Conservation (phyloP, 2,797 vertebrate genomes). For the Threskiornis aethiopicus region DNA sequence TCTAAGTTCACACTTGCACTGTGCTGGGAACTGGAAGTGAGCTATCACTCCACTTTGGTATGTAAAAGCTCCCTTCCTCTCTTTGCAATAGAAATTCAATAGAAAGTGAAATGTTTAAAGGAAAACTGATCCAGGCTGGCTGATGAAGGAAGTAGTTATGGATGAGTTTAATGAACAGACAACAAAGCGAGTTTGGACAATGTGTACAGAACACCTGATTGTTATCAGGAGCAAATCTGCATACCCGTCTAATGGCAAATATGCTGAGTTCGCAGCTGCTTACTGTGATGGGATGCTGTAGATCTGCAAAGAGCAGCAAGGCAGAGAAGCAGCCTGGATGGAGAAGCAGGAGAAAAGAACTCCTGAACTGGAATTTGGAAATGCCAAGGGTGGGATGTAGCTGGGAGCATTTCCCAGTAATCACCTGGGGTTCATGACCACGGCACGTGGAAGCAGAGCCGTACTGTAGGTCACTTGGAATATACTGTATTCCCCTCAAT, state of each 20-base stretch:
- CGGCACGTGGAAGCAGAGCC: neutral
- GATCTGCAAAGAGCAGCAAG: neutral
- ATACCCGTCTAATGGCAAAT: neutral
- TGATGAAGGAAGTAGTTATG: neutral
- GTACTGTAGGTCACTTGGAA: neutral
- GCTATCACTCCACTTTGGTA: neutral
- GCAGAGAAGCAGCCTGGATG: neutral
- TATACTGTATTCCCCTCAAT: neutral
- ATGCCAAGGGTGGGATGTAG: neutral
- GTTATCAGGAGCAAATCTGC: neutral
- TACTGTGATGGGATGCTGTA: neutral
- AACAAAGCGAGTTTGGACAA: neutral
- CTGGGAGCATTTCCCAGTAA: neutral
- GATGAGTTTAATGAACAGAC: conserved; percentile 12
- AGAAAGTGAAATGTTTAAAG: conserved; percentile 19
- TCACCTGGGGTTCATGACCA: rapidly evolving
- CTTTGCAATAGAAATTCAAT: neutral
- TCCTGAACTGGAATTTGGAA: neutral
- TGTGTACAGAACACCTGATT: neutral
- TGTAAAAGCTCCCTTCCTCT: neutral
- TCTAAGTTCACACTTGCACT: neutral
- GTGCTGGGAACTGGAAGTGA: neutral
- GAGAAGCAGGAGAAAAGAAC: neutral
- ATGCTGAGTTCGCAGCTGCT: neutral
- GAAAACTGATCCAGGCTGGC: conserved; percentile 19